These are phyloP conservation scores for Heliconius cydno DNA, from an alignment of 2,888 invertebrate genomes.

Conservation along the genomic window DNA sequence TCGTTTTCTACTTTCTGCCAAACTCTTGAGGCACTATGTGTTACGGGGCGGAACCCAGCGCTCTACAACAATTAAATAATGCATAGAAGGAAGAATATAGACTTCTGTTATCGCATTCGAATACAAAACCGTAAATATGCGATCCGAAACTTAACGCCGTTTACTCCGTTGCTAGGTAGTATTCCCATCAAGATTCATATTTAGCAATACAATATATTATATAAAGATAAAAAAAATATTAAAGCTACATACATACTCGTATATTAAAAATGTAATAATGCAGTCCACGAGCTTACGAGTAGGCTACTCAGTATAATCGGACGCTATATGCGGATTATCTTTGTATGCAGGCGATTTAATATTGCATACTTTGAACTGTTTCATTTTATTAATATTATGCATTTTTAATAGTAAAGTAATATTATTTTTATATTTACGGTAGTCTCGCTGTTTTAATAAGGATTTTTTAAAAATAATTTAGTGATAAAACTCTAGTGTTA, in stretches of 20 bases:
- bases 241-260: background rate
- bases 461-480: background rate
- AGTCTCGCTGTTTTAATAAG: background rate
- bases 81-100: no score
- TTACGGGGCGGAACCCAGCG: background rate
- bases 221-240: background rate
- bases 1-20: background rate
- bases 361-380: slow-evolving; percentile 6
- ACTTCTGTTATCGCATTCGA: no score
- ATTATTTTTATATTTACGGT: background rate
- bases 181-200: no score
- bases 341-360: slow-evolving; percentile 17
- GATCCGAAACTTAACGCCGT: no score
- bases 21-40: background rate
- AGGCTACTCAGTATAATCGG: slow-evolving; percentile 16
- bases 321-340: slow-evolving; percentile 14
- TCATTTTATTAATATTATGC: background rate
- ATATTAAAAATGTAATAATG: slow-evolving; percentile 25
- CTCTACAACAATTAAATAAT: no score
- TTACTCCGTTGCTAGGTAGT: no score
- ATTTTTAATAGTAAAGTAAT: background rate
- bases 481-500: background rate
- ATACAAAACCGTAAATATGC: no score
- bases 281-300: slow-evolving; percentile 16
- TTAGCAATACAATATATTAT: background rate